Evolutionary conservation across 2,888 invertebrate genomes (phyloP).

Genomic region (Cantharis nigra): DNA sequence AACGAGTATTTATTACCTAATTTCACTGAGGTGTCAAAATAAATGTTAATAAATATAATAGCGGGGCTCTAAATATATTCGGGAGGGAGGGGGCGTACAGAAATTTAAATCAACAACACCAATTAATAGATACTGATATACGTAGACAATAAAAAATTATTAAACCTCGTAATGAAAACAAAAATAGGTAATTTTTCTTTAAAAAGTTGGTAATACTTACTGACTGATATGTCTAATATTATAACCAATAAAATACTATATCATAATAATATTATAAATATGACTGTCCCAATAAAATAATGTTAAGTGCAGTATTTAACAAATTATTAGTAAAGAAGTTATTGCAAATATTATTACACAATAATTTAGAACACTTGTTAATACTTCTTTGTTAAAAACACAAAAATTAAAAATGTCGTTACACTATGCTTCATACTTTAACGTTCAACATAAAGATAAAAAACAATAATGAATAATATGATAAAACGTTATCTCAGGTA

Average conservation of each 20-base stretch:
- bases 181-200: no score
- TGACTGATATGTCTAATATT: not conserved
- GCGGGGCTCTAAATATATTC: no score
- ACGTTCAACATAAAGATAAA: not conserved
- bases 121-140: no score
- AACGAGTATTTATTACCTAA: no score
- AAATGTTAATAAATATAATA: no score
- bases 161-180: no score
- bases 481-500: not conserved
- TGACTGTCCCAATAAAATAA: not conserved
- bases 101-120: no score
- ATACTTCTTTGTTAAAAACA: not conserved
- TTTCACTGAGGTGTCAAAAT: no score
- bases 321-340: not conserved
- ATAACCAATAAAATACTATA: not conserved
- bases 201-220: not conserved
- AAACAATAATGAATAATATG: not conserved
- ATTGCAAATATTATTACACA: not conserved
- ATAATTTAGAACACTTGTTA: not conserved
- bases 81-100: no score
- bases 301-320: not conserved
- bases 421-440: not conserved
- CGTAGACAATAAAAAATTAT: no score
- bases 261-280: not conserved
- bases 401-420: not conserved